phyloP scores from a whole-genome alignment of 1,140 invertebrate species.

The Aphis gossypii region DNA sequence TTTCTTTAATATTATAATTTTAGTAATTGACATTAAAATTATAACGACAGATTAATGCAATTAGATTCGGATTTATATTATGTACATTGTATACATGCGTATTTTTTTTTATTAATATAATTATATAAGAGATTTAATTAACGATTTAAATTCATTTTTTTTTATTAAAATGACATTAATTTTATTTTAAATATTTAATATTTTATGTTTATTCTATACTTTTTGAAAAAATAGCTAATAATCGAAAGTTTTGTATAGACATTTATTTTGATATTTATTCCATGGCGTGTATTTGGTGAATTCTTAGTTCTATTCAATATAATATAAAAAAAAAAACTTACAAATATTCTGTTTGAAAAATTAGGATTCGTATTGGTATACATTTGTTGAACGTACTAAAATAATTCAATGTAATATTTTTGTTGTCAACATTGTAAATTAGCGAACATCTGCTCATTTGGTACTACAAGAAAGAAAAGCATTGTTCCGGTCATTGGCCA shows the following conservation, averaged over 20 bases:
- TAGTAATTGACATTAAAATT: not conserved
- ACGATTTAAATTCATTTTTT: too few species aligned
- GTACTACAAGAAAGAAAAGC: slow-evolving; percentile 70
- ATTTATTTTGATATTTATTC: not conserved
- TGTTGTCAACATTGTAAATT: not conserved
- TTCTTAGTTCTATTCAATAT: not conserved
- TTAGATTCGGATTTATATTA: too few species aligned
- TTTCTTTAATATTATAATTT: not conserved
- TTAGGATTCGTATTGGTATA: not conserved
- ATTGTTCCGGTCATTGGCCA: slow-evolving; percentile 69
- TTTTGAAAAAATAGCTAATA: not conserved
- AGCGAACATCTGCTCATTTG: slow-evolving; percentile 70
- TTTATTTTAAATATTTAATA: not conserved
- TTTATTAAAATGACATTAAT: too few species aligned
- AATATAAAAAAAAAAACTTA: not conserved
- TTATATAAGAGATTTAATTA: too few species aligned
- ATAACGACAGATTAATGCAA: not conserved
- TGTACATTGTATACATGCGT: too few species aligned
- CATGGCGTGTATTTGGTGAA: not conserved
- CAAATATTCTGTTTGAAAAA: too few species aligned
- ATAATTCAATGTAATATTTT: not conserved
- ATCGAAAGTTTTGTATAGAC: not conserved
- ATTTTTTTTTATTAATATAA: too few species aligned
- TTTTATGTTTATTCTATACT: not conserved
- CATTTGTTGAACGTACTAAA: not conserved